These are phyloP conservation scores for Rhizoglyphus robini DNA, from an alignment of 1,140 invertebrate species.

Conservation along the genomic window DNA sequence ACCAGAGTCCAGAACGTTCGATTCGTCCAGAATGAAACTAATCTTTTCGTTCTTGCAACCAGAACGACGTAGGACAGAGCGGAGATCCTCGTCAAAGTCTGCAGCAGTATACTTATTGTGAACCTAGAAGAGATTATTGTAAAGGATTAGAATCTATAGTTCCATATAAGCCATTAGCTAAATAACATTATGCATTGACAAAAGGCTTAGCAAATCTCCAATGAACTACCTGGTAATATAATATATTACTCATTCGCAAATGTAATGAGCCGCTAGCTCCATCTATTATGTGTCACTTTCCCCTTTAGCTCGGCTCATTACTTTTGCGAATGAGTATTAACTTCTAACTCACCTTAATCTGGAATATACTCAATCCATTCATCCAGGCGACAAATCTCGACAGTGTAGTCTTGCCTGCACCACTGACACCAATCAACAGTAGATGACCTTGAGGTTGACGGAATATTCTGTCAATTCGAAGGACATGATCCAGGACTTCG, in stretches of 20 bases:
- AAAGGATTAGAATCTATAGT: constrained; percentile 40
- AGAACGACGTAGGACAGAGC: constrained; percentile 76
- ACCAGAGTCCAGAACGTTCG: constrained; percentile 94
- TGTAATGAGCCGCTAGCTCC: too few relatives aligned
- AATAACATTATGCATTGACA: too few relatives aligned
- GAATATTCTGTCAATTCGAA: constrained; percentile 97
- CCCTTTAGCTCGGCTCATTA: too few relatives aligned
- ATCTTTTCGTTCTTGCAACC: constrained; percentile 98
- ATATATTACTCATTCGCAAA: too few relatives aligned
- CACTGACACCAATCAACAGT: constrained; percentile 89
- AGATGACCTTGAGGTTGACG: constrained; percentile 95
- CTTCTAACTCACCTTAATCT: constrained; percentile 85
- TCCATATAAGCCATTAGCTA: too few relatives aligned
- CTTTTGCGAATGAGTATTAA: too few relatives aligned
- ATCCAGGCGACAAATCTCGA: constrained; percentile 99
- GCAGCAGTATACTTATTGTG: constrained; percentile 98
- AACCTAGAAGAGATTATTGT: constrained; percentile 32
- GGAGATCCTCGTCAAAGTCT: constrained; percentile 97
- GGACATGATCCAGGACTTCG: constrained; percentile 94
- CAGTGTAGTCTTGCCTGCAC: constrained; percentile 95
- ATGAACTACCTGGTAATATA: too few relatives aligned
- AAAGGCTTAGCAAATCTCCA: too few relatives aligned
- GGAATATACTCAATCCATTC: constrained; percentile 96
- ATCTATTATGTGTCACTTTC: too few relatives aligned
- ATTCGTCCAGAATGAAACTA: constrained; percentile 97